Conservation (phyloP, 2,888 invertebrate genomes). For the Scaptomyza tumidula region DNA sequence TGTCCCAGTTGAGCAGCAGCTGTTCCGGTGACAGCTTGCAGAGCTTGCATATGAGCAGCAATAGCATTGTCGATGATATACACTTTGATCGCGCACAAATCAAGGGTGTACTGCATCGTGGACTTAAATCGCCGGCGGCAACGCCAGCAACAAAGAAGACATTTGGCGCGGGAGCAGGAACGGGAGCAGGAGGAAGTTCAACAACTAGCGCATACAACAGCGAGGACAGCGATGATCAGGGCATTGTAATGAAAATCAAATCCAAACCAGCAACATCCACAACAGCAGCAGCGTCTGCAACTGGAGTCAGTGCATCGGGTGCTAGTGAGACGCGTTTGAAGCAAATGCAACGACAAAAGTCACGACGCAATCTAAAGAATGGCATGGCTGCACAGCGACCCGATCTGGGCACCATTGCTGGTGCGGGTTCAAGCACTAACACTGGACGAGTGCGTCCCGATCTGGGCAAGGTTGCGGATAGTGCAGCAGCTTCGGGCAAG, state of each 20-base stretch:
- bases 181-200: constrained; percentile 39
- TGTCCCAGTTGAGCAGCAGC: constrained; percentile 90
- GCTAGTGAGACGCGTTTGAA: constrained; percentile 82
- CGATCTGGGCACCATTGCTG: constrained; percentile 87
- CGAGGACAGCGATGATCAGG: constrained; percentile 68
- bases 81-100: constrained; percentile 85
- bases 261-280: constrained; percentile 2
- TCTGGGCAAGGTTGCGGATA: constrained; percentile 74
- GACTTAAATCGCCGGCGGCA: constrained; percentile 67
- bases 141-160: constrained; percentile 1
- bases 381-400: constrained; percentile 86
- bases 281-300: constrained; percentile 59
- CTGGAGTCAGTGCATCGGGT: constrained; percentile 66
- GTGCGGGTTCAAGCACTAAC: constrained; percentile 81
- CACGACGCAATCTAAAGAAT: constrained; percentile 85
- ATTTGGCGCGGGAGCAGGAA: constrained; percentile 1
- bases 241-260: constrained; percentile 63
- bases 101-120: constrained; percentile 81
- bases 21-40: constrained; percentile 87
- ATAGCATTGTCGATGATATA: constrained; percentile 83
- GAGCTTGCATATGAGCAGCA: constrained; percentile 84
- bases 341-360: constrained; percentile 86
- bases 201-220: constrained; percentile 69
- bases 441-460: constrained; percentile 71
- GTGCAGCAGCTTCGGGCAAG: constrained; percentile 11